Evolutionary conservation across 1,140 invertebrate species (phyloP).

Genomic region (Hestina assimilis): DNA sequence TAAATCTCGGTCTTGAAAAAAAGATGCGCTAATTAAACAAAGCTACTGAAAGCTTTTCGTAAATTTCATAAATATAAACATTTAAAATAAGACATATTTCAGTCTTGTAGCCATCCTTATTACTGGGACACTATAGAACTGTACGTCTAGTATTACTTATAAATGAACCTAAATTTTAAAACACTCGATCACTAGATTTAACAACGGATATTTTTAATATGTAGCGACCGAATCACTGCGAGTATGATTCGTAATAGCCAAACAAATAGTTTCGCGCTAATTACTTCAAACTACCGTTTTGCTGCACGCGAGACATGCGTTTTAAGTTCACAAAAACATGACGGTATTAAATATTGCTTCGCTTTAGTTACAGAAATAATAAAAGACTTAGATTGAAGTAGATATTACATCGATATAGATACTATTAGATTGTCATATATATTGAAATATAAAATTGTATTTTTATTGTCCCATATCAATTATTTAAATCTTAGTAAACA

Average conservation of each 20-base stretch:
- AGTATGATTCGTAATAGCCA: conserved; percentile 37
- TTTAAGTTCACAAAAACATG: conserved; percentile 38
- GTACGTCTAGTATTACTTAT: neutral
- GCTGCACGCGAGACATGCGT: conserved; percentile 48
- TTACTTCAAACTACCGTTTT: conserved; percentile 47
- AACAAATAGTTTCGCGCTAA: conserved; percentile 54
- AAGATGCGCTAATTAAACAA: conserved; percentile 60
- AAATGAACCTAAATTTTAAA: neutral
- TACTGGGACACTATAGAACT: too few species aligned
- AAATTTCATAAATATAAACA: too few species aligned
- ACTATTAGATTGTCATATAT: too few species aligned
- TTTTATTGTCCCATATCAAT: too few species aligned
- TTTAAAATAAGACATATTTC: too few species aligned
- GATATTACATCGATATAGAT: too few species aligned
- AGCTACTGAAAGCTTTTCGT: neutral
- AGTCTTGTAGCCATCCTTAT: too few species aligned
- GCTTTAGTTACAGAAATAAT: too few species aligned
- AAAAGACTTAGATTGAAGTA: too few species aligned
- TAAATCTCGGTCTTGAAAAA: conserved; percentile 52
- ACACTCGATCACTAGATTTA: conserved; percentile 33
- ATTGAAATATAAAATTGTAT: too few species aligned
- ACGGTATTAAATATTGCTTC: neutral
- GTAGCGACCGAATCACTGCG: conserved; percentile 28
- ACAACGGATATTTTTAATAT: too few species aligned
- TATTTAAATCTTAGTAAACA: neutral